A percentile compares a stretch with the other conserved stretches of the same genome.
Conservation (phyloP, 2,113 vertebrate species). For the Entelurus aequoreus region DNA sequence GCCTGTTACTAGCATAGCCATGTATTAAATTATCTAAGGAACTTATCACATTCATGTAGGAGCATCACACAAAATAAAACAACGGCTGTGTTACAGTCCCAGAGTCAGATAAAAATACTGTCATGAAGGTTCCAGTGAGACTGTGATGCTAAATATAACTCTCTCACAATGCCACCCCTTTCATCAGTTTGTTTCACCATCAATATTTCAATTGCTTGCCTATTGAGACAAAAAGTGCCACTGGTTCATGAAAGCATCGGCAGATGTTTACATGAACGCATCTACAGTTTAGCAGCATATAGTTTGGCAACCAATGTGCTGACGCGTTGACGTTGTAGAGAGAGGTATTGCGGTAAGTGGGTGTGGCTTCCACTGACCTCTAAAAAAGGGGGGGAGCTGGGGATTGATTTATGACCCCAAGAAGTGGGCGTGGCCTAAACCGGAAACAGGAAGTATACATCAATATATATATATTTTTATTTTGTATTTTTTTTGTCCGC, state of each 20-base stretch:
- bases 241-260: slow-evolving; percentile 18
- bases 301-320: not conserved
- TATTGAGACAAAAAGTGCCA: slow-evolving; percentile 23
- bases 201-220: slow-evolving; percentile 39
- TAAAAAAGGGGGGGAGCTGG: too few relatives aligned
- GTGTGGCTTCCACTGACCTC: too few relatives aligned
- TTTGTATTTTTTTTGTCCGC: too few relatives aligned
- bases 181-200: slow-evolving; percentile 44
- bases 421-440: too few relatives aligned
- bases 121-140: slow-evolving; percentile 35
- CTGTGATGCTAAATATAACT: slow-evolving; percentile 53
- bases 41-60: not conserved
- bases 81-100: slow-evolving; percentile 34
- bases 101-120: slow-evolving; percentile 48
- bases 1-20: too few relatives aligned
- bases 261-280: slow-evolving; percentile 21
- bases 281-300: slow-evolving; percentile 3
- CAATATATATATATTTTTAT: too few relatives aligned
- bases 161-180: slow-evolving; percentile 21
- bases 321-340: not conserved
- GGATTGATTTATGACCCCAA: too few relatives aligned
- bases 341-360: too few relatives aligned
- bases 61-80: slow-evolving; percentile 40
- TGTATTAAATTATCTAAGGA: too few relatives aligned
- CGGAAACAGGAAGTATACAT: too few relatives aligned